Base-by-base conservation (phyloP, 2,797 vertebrate species). In the Gadopsis marmoratus region DNA sequence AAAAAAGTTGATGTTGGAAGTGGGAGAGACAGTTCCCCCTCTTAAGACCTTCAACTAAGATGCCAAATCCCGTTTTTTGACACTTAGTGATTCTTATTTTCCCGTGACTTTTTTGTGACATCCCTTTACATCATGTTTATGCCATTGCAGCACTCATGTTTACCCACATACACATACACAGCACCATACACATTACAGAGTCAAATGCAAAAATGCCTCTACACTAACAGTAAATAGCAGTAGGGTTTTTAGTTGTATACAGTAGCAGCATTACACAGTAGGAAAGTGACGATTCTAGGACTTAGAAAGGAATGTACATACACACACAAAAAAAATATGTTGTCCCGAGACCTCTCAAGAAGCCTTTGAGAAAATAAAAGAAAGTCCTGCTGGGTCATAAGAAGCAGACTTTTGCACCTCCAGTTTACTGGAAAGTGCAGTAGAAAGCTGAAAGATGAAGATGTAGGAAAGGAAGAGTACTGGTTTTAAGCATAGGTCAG, bases 71-170 rank as follows among this genome's bases (percentile, higher is more conserved):
- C 88, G 73, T 93, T 92, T 90, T 96, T 95, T 95, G 95, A 96
- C 94, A 95, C 95, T 90, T 96, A 93, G 95, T 94, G 96, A 97
- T 96, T 96, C 95, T 95, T 95, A 94, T 90, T 96, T 97, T 95
- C 93, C 95, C 93, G 94, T 94, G 93, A 95, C 89, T 91, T 95
- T 94, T 67, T 41, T 68, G 47, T 93, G 89, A 95, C 95, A 92
- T 88, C 87, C 84, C 74, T 86, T 86, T 86, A 89, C 83, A 81
- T 88, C 81, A 75, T 81, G 66, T 92, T 89, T 87, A 81, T 90
- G 71, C 86, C 76, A 86, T 89, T 61, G 77, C 89, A 89, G 68
- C 71, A 81, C 85, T 89, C 84, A 89, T 75, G 35, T 86, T 88
- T 76, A 85, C 60, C 62, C 72, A 73, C 58, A 81, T 35, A 76